Base-by-base conservation (phyloP, 2,797 vertebrate species). In the Mareca strepera region DNA sequence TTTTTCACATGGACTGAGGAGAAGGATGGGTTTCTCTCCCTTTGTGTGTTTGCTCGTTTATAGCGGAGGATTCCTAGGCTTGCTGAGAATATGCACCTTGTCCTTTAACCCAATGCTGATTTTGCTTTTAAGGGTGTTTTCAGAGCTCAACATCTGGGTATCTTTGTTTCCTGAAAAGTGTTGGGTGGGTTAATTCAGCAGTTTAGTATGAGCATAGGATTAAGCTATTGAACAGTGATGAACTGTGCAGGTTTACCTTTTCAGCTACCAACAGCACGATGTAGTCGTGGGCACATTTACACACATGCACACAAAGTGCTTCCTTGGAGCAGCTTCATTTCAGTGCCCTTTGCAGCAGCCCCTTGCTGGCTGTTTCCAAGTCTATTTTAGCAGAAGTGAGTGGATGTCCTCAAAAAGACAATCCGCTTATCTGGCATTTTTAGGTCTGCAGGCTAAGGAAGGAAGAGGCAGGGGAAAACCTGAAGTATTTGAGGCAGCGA, bases 81-180 rank as follows among this genome's bases (percentile, higher is more conserved):
- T 92, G 80, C 77, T 90, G 81, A 93, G 70, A 60, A 56, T 82
- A 70, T 17, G 7, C 18, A 67, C 33, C 39, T 86, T 59, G 80
- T 59, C 35, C 67, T 86, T 82, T 63, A 64, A 60, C 10, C 21
- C 74, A 55, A 53, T 33, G 17, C 41, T 72, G n/a, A 17, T 66
- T 81, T 83, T 83, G 12, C 86, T 87, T 75, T 86, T 41, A 78
- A 66, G 17, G 3, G 1, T 60, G 37, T 77, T 79, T 82, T 75
- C 73, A 76, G 26, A 66, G 12, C 55, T 73, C 58, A 46, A 7
- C 14, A 48, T 33, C 50, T 50, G 1, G 1, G 88, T 96, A 58
- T 87, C 15, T 78, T 33, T 89, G 52, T 43, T 63, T 80, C 8
- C 22, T 33, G 60, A 10, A 37, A 43, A 15, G 18, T 12, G 18